Base-by-base conservation (phyloP, 30 jellyfish, hydroid and myxozoan genomes). In the Sanderia malayensis region DNA sequence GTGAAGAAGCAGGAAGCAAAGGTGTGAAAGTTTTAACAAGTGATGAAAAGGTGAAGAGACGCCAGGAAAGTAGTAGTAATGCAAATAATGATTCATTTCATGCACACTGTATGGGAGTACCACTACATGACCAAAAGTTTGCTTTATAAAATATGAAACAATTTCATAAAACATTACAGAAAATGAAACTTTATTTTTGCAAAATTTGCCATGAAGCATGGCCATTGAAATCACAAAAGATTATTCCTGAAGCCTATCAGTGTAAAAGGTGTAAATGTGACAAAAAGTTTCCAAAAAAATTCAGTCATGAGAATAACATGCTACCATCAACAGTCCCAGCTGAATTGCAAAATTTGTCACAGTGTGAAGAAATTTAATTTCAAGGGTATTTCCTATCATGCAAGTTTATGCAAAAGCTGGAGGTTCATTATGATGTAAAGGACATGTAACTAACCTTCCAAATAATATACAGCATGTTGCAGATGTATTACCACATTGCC, bases 271-370 rank as follows among this genome's bases (percentile, higher is more conserved):
- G n/a, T n/a, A n/a, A n/a, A 55, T 2, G n/a, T 4, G 85, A 73
- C 67, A 73, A 73, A 25, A 32, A 57, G 37, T 4, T 52, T 11
- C 85, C 85, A 18, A 55, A 73, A 31, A 73, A 57, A 44, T 73
- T 73, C 44, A 73, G 85, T 31, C 44, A n/a, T 73, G 85, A 73
- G 25, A 73, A 73, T 57, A 28, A 28, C 30, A 73, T 73, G 81
- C 85, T 18, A n/a, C n/a, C n/a, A n/a, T n/a, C n/a, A n/a, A n/a
- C n/a, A n/a, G n/a, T n/a, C n/a, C n/a, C n/a, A n/a, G 15, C 19
- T 53, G 85, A 52, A 57, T 32, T 73, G 13, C 58, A 73, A 31
- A 24, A 53, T 73, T 57, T 73, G 30, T 17, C 85, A 25, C 85
- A 73, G 25, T 53, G 79, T 73, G 85, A n/a, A n/a, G n/a, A n/a